phyloP scores from a whole-genome alignment of 1,140 invertebrate genomes.

The Drosophila triauraria region DNA sequence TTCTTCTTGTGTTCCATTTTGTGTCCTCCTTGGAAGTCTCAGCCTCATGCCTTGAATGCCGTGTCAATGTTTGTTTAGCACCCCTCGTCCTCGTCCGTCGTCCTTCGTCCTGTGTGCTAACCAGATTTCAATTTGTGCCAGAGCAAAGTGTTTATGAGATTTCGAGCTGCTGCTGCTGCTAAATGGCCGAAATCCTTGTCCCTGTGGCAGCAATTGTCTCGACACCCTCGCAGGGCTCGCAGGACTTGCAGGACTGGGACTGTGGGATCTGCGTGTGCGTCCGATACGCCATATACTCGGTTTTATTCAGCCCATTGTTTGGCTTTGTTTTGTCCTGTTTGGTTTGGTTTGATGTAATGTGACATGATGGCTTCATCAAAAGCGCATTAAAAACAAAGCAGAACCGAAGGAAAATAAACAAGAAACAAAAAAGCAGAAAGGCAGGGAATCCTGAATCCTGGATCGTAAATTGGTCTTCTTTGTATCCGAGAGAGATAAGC shows the following conservation, averaged over 20 bases:
- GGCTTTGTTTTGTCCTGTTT: slow-evolving; percentile 42
- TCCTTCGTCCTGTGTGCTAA: slow-evolving; percentile 51
- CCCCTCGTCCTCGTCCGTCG: slow-evolving; percentile 16
- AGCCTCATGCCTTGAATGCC: slow-evolving; percentile 10
- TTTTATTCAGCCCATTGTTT: slow-evolving; percentile 35
- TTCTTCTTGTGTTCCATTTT: background rate
- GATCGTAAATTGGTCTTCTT: slow-evolving; percentile 10
- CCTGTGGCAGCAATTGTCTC: slow-evolving; percentile 27
- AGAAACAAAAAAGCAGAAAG: background rate
- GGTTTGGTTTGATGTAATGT: slow-evolving; percentile 78
- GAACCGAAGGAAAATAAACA: slow-evolving; percentile 20
- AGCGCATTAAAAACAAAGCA: slow-evolving; percentile 81
- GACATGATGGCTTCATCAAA: slow-evolving; percentile 84
- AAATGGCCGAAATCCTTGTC: slow-evolving; percentile 50
- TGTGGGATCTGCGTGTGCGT: slow-evolving; percentile 22
- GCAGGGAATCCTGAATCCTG: slow-evolving; percentile 4
- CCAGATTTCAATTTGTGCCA: slow-evolving; percentile 80
- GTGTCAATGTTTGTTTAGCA: slow-evolving; percentile 51
- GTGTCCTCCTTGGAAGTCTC: background rate
- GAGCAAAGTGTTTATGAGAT: slow-evolving; percentile 83
- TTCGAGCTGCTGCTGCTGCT: slow-evolving; percentile 57
- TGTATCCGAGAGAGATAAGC: slow-evolving; percentile 17
- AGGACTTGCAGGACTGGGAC: background rate
- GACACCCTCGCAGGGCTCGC: slow-evolving; percentile 49
- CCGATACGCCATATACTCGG: background rate